phyloP scores from a whole-genome alignment of 2,888 invertebrate genomes.

The Dryobotodes eremita region DNA sequence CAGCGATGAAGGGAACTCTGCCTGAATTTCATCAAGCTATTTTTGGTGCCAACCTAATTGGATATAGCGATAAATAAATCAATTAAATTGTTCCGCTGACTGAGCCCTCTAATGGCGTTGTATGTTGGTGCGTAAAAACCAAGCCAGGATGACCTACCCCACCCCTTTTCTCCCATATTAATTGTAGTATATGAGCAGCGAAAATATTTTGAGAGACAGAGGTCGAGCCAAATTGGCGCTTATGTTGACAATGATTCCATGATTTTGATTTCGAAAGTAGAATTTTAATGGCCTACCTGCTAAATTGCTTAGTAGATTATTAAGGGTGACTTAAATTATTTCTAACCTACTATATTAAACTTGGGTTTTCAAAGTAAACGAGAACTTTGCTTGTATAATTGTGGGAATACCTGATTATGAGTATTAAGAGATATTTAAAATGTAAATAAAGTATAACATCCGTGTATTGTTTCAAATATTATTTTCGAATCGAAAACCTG shows the following conservation, averaged over 20 bases:
- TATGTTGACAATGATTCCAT: constrained; percentile 35
- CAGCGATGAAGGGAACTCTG: constrained; percentile 50
- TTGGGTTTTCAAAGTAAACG: too few relatives aligned
- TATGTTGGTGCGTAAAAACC: constrained; percentile 72
- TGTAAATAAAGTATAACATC: constrained; percentile 17
- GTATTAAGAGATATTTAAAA: constrained; percentile 28
- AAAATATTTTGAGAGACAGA: constrained; percentile 40
- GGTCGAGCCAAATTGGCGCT: constrained; percentile 35
- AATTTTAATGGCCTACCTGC: not conserved
- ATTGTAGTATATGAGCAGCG: constrained; percentile 38
- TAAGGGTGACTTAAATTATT: not conserved
- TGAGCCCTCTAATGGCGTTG: constrained; percentile 81
- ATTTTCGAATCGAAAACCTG: constrained; percentile 4
- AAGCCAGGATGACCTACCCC: constrained; percentile 65
- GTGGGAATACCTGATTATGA: not conserved
- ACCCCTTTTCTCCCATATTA: constrained; percentile 38
- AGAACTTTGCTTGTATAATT: not conserved
- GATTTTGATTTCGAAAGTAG: constrained; percentile 23
- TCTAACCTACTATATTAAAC: not conserved
- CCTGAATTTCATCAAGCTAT: constrained; percentile 68
- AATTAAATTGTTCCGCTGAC: constrained; percentile 86
- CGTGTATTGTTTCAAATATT: constrained; percentile 13
- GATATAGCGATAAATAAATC: constrained; percentile 84
- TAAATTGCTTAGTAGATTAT: not conserved
- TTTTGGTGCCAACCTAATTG: constrained; percentile 79